These are phyloP conservation scores for Discoglossus pictus DNA, from an alignment of 2,797 vertebrate genomes.

Conservation along the genomic window DNA sequence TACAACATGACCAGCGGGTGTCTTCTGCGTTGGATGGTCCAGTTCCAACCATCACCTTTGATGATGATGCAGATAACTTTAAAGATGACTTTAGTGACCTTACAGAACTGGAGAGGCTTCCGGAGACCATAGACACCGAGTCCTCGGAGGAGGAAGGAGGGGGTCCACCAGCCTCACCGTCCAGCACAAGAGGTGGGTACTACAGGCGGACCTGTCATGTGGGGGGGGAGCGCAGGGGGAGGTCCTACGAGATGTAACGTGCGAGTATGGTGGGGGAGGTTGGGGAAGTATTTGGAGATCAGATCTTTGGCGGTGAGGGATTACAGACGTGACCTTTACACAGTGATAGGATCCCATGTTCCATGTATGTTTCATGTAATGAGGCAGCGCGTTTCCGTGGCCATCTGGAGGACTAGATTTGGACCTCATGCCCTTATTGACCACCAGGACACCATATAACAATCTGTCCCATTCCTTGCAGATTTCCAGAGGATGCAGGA, in stretches of 20 bases:
- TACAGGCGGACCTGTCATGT: too few relatives aligned
- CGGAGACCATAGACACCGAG: constrained; percentile 30
- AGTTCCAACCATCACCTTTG: constrained; percentile 20
- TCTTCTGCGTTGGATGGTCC: not conserved
- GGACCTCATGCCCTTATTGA: not conserved
- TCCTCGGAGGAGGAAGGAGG: constrained; percentile 61
- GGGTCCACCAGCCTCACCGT: constrained; percentile 63
- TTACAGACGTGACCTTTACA: too few relatives aligned
- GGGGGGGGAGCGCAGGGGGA: too few relatives aligned
- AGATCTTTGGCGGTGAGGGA: too few relatives aligned
- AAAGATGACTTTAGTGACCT: constrained; percentile 41
- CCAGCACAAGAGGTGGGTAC: constrained; percentile 62
- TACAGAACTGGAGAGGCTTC: constrained; percentile 34
- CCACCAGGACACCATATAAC: too few relatives aligned
- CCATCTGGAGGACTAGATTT: too few relatives aligned
- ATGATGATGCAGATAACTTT: constrained; percentile 28
- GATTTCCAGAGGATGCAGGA: constrained; percentile 85
- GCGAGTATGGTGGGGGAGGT: too few relatives aligned
- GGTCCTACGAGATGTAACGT: too few relatives aligned
- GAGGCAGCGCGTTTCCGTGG: not conserved
- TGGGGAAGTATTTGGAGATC: too few relatives aligned
- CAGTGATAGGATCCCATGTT: too few relatives aligned
- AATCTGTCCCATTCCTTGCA: constrained; percentile 33
- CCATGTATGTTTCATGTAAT: too few relatives aligned
- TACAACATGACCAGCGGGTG: constrained; percentile 6